Evolutionary conservation across 2,797 vertebrate species (phyloP), one percentile per base, ranked within the genome.

Genomic region (Sorex maritimensis): DNA sequence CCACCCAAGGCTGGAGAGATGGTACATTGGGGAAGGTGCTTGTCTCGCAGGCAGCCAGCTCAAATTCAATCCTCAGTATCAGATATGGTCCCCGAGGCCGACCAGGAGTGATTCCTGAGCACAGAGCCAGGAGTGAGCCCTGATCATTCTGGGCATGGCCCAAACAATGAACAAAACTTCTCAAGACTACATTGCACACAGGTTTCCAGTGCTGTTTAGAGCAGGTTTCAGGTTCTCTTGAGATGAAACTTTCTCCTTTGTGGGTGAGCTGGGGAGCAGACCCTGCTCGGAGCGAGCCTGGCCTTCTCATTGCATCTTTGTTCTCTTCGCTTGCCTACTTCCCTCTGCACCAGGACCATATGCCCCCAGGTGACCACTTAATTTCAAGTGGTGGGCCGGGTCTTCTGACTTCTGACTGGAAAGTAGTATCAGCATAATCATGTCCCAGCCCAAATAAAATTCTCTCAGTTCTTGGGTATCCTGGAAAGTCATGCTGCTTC

Each of bases 341-440:
- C 26, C 41, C 23, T 46, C 19, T 73, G 23, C 26, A 15, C 24
- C 2, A 38, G 30, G 17, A 44, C 80, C 78, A 44, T 2, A 55
- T 0, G 11, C 12, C 10, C 26, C 8, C 41, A 24, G 28, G 72
- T 72, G 79, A 68, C 30, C 46, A 17, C 83, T 38, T 44, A 34
- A 87, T 65, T 86, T 85, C 92, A 89, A 84, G 75, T 26, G 41
- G 15, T 52, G 55, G 49, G 74, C 24, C 24, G 3, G 17, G 4
- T 79, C 44, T 95, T 68, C 41, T 82, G 79, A 72, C 63, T 87
- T 34, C 34, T 34, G 34, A 69, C 80, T 86, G 55, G 67, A 82
- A 81, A 95, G 75, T 68, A 86, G 1, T 77, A 65, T 44, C 71
- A 69, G 73, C n/a, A 13, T 61, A 71, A 90, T 81, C 81, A 81